Evolutionary conservation across 2,113 vertebrate species (phyloP).

Genomic region (Ceuthmochares aereus): DNA sequence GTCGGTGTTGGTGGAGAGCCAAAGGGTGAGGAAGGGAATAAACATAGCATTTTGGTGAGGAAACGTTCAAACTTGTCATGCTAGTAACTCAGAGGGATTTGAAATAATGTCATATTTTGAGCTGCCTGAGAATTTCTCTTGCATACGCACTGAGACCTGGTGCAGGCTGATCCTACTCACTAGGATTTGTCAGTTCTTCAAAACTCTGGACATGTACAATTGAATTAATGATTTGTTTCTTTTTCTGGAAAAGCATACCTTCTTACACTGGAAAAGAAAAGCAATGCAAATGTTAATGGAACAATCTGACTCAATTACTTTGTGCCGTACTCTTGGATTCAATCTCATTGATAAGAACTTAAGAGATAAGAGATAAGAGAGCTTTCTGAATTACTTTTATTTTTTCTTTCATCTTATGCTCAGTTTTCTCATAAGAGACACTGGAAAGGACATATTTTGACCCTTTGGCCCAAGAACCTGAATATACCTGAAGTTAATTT

Average conservation of each 20-base stretch:
- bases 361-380: no score
- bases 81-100: not conserved
- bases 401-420: not conserved
- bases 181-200: conserved; percentile 2
- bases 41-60: not conserved
- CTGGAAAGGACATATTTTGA: not conserved
- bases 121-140: not conserved
- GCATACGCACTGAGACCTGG: not conserved
- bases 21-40: not conserved
- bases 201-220: not conserved
- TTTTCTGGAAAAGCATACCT: not conserved
- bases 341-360: not conserved
- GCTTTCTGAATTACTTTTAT: not conserved
- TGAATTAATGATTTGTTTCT: not conserved
- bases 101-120: not conserved
- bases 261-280: not conserved
- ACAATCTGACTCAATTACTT: not conserved
- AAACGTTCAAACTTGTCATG: not conserved
- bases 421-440: not conserved
- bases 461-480: not conserved
- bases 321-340: not conserved
- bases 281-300: not conserved
- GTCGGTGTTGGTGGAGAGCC: not conserved
- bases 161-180: not conserved
- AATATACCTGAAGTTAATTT: not conserved